phyloP scores from a whole-genome alignment of 2,888 invertebrate species.

The Plebejus melissa region DNA sequence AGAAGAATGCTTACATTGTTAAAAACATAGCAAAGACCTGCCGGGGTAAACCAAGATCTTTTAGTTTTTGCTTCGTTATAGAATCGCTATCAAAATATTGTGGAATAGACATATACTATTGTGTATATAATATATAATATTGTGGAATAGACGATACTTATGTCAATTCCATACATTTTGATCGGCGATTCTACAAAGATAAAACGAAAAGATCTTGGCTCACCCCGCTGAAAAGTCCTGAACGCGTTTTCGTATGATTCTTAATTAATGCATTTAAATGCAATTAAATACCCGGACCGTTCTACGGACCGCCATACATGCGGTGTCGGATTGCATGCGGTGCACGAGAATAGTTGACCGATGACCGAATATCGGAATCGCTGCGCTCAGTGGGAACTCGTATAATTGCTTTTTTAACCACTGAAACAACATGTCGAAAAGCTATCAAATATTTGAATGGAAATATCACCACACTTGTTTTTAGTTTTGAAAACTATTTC shows the following conservation, averaged over 20 bases:
- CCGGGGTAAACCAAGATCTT: too few relatives aligned
- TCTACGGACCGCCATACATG: slow-evolving; percentile 46
- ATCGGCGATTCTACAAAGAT: too few relatives aligned
- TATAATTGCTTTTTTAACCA: slow-evolving; percentile 29
- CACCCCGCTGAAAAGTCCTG: not conserved
- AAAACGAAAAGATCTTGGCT: too few relatives aligned
- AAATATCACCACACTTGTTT: not conserved
- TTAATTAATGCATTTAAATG: not conserved
- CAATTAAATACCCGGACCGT: slow-evolving; percentile 8
- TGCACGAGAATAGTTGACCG: slow-evolving; percentile 48
- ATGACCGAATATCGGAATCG: slow-evolving; percentile 57
- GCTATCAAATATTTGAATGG: slow-evolving; percentile 11
- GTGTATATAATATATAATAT: too few relatives aligned
- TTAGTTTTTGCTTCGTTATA: too few relatives aligned
- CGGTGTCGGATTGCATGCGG: slow-evolving; percentile 61
- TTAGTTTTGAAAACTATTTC: slow-evolving; percentile 6
- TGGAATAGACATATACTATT: too few relatives aligned
- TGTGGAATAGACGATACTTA: too few relatives aligned
- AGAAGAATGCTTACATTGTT: too few relatives aligned
- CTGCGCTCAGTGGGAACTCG: slow-evolving; percentile 44
- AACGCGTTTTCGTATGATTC: not conserved
- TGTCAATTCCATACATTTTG: too few relatives aligned
- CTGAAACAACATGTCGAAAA: slow-evolving; percentile 16
- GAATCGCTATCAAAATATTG: too few relatives aligned
- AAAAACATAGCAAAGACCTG: too few relatives aligned